phyloP scores from a whole-genome alignment of 2,797 vertebrate genomes.

The Myotis findleyi region DNA sequence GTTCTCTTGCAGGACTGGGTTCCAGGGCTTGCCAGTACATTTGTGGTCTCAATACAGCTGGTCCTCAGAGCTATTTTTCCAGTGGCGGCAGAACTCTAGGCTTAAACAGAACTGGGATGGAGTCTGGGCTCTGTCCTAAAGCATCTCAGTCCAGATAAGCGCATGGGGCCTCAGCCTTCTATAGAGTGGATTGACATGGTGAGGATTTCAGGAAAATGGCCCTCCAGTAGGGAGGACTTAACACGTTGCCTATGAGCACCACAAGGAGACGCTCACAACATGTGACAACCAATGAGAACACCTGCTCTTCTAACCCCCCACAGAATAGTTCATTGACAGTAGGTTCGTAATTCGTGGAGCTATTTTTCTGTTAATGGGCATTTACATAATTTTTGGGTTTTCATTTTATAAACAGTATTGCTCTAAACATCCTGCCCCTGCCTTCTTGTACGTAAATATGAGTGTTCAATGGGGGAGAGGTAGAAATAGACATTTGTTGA shows the following conservation, averaged over 20 bases:
- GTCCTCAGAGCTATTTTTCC: not conserved
- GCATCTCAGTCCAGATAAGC: not conserved
- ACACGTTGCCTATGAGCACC: not conserved
- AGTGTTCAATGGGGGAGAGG: not conserved
- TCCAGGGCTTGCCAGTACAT: not conserved
- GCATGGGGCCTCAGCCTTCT: not conserved
- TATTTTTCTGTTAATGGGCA: not conserved
- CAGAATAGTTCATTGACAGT: not conserved
- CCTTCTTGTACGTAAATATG: not conserved
- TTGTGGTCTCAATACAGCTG: not conserved
- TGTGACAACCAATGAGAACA: not conserved
- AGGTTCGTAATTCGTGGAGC: not conserved
- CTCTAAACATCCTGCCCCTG: not conserved
- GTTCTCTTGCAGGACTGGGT: not conserved
- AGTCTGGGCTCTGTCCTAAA: not conserved
- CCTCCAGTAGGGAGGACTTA: not conserved
- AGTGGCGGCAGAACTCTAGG: not conserved
- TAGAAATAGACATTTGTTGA: not conserved
- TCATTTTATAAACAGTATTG: not conserved
- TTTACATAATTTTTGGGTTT: not conserved
- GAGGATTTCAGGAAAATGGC: not conserved
- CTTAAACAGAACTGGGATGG: not conserved
- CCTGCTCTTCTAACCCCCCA: not conserved
- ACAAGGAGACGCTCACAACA: not conserved
- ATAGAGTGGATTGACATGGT: rapidly evolving